These are phyloP conservation scores for Myiotriccus ornatus DNA, from an alignment of 2,797 vertebrate species.

Conservation along the genomic window DNA sequence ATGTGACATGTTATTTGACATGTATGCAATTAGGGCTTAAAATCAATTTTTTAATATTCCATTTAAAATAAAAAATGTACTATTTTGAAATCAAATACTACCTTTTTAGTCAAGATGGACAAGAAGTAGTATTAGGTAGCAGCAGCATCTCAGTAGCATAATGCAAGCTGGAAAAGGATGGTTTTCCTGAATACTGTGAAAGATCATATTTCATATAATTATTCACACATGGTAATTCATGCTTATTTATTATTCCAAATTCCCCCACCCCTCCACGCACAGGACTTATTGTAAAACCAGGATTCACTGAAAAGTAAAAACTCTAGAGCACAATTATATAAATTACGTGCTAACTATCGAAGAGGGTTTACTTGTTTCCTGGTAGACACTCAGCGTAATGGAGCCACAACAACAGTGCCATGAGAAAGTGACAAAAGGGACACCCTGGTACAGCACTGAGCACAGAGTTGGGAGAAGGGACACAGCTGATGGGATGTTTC, in stretches of 20 bases:
- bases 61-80: constrained; percentile 79
- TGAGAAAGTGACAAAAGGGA: background rate
- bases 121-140: constrained; percentile 60
- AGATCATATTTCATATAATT: constrained; percentile 2
- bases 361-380: background rate
- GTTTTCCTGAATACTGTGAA: constrained; percentile 30
- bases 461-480: background rate
- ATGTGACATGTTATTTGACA: constrained; percentile 79
- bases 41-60: constrained; percentile 77
- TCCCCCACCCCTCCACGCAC: fast-evolving
- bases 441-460: background rate
- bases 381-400: too few relatives aligned
- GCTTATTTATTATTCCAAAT: background rate
- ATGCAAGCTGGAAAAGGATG: constrained; percentile 30
- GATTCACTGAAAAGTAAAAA: background rate
- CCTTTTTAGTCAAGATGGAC: constrained; percentile 70
- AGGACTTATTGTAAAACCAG: background rate
- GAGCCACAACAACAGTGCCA: fast-evolving
- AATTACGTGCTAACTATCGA: background rate
- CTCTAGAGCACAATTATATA: background rate
- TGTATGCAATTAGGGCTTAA: constrained; percentile 76
- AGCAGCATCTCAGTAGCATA: constrained; percentile 42
- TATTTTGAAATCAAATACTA: constrained; percentile 68
- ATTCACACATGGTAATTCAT: background rate
- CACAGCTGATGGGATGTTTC: background rate